Evolutionary conservation across 2,797 vertebrate genomes (phyloP), one percentile per base, ranked within the genome.

Genomic region (Manis javanica): DNA sequence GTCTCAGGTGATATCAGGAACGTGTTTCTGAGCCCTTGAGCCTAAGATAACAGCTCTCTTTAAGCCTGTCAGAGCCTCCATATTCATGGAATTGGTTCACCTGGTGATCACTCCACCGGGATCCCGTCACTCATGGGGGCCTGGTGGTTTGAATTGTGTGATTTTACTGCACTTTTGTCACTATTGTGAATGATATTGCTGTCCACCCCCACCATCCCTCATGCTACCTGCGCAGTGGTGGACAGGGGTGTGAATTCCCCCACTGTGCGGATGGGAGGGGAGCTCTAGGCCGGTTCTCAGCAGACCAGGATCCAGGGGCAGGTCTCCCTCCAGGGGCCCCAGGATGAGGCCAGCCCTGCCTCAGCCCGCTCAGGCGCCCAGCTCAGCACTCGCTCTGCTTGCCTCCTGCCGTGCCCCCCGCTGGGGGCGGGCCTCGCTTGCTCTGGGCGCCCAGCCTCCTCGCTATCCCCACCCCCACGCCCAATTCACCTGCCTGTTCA

Each of bases 401-500:
- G 94, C 90, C 24, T 34, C 75, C 97, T 37, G 87, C 97, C 94
- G 89, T 18, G 66, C 96, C 31, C 26, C 95, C 93, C 3, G 46
- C 92, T 89, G 24, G 24, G 77, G 92, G 82, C 91, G n/a, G 78
- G 42, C 66, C 84, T 92, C 26, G 69, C 93, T 95, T 95, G 92
- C 90, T 96, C 90, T 75, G 63, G 92, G 95, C n/a, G 82, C 91
- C 86, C 77, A 7, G 11, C 55, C 82, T 66, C 88, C 63, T 13
- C n/a, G 1, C 69, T 37, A 7, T 24, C 2, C n/a, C 63, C 14
- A 2, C 55, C 7, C 11, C 18, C 9, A 1, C 26, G 42, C 64
- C 72, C 90, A 55, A 39, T 96, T 98, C 98, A 98, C 85, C 9
- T 87, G 97, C 97, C 97, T 98, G 97, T 98, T 98, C 98, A 93